phyloP scores from a whole-genome alignment of 2,888 invertebrate genomes.

The Alentia gelatinosa region DNA sequence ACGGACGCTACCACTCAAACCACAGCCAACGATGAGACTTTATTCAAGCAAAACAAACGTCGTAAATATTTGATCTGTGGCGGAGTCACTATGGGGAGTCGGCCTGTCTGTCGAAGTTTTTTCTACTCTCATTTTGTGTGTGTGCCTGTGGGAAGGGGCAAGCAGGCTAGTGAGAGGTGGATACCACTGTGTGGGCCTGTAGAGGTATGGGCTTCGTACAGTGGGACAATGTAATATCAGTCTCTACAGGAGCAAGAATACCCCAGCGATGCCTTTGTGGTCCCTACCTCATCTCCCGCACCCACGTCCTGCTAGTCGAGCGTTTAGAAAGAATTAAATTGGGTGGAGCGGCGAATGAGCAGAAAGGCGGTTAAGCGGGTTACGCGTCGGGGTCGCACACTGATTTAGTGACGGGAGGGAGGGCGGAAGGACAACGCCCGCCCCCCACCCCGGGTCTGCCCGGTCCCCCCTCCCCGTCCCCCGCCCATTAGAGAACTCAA shows the following conservation, averaged over 20 bases:
- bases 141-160: too few relatives aligned
- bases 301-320: too few relatives aligned
- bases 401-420: slow-evolving; percentile 6
- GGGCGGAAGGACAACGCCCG: too few relatives aligned
- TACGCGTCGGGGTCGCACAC: neutral
- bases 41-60: neutral
- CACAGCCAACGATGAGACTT: neutral
- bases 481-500: too few relatives aligned
- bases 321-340: slow-evolving; percentile 38
- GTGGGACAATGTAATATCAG: slow-evolving; percentile 8
- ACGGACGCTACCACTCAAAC: neutral
- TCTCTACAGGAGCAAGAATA: neutral
- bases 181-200: too few relatives aligned
- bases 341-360: slow-evolving; percentile 3
- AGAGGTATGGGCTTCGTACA: neutral
- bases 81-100: neutral
- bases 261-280: neutral
- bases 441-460: too few relatives aligned
- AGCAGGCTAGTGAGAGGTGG: too few relatives aligned
- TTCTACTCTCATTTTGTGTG: too few relatives aligned
- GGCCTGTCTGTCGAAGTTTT: too few relatives aligned
- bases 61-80: neutral
- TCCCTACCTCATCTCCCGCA: too few relatives aligned
- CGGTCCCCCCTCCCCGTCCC: too few relatives aligned
- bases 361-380: neutral